These are phyloP conservation scores for Pseudeuparius sepicola DNA, from an alignment of 2,888 invertebrate species.

Conservation along the genomic window DNA sequence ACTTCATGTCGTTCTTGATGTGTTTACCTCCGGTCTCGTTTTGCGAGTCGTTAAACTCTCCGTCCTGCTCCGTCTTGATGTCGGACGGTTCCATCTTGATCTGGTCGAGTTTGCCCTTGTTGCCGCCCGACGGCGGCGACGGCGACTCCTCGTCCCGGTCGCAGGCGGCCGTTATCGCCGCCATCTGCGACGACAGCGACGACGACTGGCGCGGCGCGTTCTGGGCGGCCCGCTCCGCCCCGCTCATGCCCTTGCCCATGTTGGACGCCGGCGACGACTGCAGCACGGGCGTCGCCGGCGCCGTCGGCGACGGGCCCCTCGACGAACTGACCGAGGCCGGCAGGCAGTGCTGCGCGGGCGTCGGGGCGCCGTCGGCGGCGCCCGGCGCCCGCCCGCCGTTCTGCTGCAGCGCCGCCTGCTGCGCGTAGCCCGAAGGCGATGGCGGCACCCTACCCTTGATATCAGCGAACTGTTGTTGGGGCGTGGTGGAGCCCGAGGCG, in stretches of 20 bases:
- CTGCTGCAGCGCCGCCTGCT: conserved; percentile 32
- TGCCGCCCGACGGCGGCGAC: conserved; percentile 41
- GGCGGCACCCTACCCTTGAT: conserved; percentile 41
- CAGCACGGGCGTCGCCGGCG: conserved; percentile 40
- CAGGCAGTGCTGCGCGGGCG: conserved; percentile 21
- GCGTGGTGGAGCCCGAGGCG: conserved; percentile 37
- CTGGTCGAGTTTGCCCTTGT: conserved; percentile 55
- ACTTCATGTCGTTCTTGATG: conserved; percentile 44
- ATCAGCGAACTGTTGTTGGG: conserved; percentile 43
- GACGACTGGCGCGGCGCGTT: conserved; percentile 43
- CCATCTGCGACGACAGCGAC: conserved; percentile 59
- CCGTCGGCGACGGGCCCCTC: conserved; percentile 47
- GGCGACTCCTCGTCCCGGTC: conserved; percentile 56
- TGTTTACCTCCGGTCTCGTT: conserved; percentile 49
- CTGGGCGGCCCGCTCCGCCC: conserved; percentile 43
- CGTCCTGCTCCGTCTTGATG: conserved; percentile 53
- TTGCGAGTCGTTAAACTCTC: conserved; percentile 41
- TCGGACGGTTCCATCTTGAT: conserved; percentile 54
- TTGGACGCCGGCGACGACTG: conserved; percentile 39
- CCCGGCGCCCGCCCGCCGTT: conserved; percentile 24
- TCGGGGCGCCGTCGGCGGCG: conserved; percentile 28
- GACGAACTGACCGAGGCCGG: conserved; percentile 54
- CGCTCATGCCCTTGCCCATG: conserved; percentile 45
- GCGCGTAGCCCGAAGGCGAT: conserved; percentile 35
- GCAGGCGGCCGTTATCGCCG: conserved; percentile 59